phyloP scores from a whole-genome alignment of 2,797 vertebrate genomes.

The Schizopygopsis malacanthus region DNA sequence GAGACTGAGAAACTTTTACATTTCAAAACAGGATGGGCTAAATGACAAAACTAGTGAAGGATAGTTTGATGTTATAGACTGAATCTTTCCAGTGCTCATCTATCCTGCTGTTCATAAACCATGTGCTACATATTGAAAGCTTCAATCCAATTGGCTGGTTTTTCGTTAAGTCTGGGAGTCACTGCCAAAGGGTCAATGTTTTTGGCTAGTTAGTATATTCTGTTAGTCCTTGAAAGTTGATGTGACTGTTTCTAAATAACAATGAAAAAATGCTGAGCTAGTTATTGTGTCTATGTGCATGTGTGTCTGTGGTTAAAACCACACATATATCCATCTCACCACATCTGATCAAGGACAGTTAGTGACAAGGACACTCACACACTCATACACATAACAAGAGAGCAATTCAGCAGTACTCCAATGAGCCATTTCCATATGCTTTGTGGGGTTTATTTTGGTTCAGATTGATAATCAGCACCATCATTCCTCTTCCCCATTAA shows the following conservation, averaged over 20 bases:
- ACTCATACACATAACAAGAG: slow-evolving; percentile 7
- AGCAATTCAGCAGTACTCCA: slow-evolving; percentile 19
- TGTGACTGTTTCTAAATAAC: background rate
- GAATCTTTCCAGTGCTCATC: slow-evolving; percentile 10
- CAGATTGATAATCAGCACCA: slow-evolving; percentile 13
- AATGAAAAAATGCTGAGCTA: slow-evolving; percentile 3
- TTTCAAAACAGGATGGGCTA: slow-evolving; percentile 35
- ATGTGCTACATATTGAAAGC: slow-evolving; percentile 14
- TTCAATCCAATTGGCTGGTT: slow-evolving; percentile 21
- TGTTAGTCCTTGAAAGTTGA: background rate
- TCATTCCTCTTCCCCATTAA: background rate
- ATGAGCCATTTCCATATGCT: background rate
- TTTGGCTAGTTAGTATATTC: background rate
- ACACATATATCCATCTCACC: slow-evolving; percentile 18
- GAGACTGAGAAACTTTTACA: background rate
- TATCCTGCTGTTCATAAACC: background rate
- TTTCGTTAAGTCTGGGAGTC: background rate
- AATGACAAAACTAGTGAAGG: slow-evolving; percentile 22
- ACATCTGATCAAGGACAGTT: slow-evolving; percentile 17
- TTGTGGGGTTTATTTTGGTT: slow-evolving; percentile 24
- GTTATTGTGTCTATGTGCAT: background rate
- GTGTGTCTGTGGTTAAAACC: slow-evolving; percentile 29
- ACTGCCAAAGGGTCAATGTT: background rate
- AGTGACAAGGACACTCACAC: slow-evolving; percentile 14
- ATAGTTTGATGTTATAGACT: slow-evolving; percentile 18